Conservation (phyloP, 2,113 vertebrate genomes). For the Urocynchramus pylzowi region DNA sequence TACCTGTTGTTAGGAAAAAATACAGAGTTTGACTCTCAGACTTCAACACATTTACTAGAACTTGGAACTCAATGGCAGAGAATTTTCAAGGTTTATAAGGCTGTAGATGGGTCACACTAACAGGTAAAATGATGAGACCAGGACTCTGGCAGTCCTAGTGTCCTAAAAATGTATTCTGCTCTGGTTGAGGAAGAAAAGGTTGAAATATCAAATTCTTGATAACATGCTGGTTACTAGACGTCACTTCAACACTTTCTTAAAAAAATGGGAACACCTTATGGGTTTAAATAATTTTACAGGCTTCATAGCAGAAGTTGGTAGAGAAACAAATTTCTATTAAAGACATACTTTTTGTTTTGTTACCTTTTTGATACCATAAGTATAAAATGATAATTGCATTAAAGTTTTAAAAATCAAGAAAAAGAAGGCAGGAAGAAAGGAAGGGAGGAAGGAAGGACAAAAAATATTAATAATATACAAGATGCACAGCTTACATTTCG, state of each 20-base stretch:
- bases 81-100: background rate
- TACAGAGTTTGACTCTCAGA: background rate
- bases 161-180: background rate
- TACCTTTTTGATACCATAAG: background rate
- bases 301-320: background rate
- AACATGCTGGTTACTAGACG: background rate
- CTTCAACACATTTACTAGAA: background rate
- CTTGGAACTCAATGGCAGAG: background rate
- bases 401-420: background rate
- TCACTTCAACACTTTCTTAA: background rate
- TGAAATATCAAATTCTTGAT: background rate
- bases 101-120: background rate
- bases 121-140: background rate
- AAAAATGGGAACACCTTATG: background rate
- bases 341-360: background rate
- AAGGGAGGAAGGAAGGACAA: accelerated
- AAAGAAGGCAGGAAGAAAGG: background rate
- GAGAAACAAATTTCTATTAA: background rate
- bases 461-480: background rate
- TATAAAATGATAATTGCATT: background rate
- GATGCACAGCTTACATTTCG: background rate
- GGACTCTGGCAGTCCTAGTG: background rate
- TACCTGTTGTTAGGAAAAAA: background rate
- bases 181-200: background rate
- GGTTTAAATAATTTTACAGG: background rate